Evolutionary conservation across 2,797 vertebrate genomes (phyloP).

Genomic region (Sebastes minor): DNA sequence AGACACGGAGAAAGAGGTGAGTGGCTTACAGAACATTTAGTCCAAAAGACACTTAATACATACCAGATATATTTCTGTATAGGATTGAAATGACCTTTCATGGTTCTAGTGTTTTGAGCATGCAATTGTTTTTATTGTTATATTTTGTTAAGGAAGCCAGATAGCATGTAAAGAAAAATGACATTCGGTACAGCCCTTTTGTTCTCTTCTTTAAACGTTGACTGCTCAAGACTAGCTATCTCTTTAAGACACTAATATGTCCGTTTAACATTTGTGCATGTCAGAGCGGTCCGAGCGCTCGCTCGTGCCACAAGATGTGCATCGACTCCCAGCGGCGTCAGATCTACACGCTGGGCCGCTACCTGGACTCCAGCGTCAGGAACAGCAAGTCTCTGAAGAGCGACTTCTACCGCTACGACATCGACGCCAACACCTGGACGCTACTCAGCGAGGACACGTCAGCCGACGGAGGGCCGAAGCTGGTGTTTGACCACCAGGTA

Average conservation of each 20-base stretch:
- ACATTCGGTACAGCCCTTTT: no score
- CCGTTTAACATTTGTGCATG: no score
- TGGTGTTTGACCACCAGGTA: conserved; percentile 99
- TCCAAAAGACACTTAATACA: background rate
- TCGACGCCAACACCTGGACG: conserved; percentile 95
- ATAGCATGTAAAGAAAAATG: no score
- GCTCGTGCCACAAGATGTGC: conserved; percentile 99
- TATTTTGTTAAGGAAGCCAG: no score
- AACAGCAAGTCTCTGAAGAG: conserved; percentile 99
- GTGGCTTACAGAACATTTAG: background rate
- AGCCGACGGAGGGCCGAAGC: conserved; percentile 94
- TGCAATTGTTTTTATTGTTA: background rate
- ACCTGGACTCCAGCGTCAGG: conserved; percentile 96
- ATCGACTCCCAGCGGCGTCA: conserved; percentile 97
- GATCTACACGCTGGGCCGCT: conserved; percentile 97
- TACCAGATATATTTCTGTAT: background rate
- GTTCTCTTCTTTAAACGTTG: no score
- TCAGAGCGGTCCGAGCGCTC: conserved; percentile 94
- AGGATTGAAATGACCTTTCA: background rate
- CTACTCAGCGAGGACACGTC: conserved; percentile 97
- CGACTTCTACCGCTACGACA: conserved; percentile 98
- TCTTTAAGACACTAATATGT: no score
- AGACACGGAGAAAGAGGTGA: conserved; percentile 97
- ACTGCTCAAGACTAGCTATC: no score
- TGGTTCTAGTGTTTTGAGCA: background rate